A percentile compares a stretch with the other conserved stretches of the same genome.
Evolutionary conservation across 2,888 invertebrate species (phyloP).

Genomic region (Cosmopolites sordidus): DNA sequence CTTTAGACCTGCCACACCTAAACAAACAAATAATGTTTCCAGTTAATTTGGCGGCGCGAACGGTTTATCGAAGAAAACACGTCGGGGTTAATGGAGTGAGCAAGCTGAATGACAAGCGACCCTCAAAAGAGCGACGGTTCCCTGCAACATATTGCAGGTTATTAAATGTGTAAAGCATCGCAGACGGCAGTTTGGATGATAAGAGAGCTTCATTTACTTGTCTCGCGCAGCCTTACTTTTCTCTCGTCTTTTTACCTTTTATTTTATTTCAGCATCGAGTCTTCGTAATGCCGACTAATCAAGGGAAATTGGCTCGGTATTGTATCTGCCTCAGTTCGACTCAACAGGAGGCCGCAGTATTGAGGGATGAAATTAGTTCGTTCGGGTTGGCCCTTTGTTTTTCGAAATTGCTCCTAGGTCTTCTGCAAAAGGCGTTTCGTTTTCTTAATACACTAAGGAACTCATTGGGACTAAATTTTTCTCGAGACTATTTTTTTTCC

Average conservation of each 20-base stretch:
- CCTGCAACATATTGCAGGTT: conserved; percentile 29
- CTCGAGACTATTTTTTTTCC: too few species aligned
- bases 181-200: conserved; percentile 20
- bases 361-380: too few species aligned
- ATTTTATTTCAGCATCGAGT: not conserved
- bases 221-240: conserved; percentile 21
- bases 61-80: conserved; percentile 21
- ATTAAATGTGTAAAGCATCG: conserved; percentile 26
- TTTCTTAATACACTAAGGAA: too few species aligned
- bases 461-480: too few species aligned
- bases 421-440: too few species aligned
- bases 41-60: conserved; percentile 21
- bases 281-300: conserved; percentile 2
- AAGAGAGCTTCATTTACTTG: conserved; percentile 25
- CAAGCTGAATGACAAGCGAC: conserved; percentile 24
- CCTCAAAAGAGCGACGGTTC: conserved; percentile 22
- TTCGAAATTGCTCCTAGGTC: too few species aligned
- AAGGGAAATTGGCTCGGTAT: not conserved
- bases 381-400: too few species aligned
- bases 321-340: too few species aligned
- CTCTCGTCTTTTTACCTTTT: conserved; percentile 7
- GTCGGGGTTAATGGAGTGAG: conserved; percentile 27
- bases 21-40: conserved; percentile 26
- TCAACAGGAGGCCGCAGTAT: too few species aligned
- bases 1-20: conserved; percentile 8